Base-by-base conservation (phyloP, 2,888 invertebrate species). In the Encarsia formosa region DNA sequence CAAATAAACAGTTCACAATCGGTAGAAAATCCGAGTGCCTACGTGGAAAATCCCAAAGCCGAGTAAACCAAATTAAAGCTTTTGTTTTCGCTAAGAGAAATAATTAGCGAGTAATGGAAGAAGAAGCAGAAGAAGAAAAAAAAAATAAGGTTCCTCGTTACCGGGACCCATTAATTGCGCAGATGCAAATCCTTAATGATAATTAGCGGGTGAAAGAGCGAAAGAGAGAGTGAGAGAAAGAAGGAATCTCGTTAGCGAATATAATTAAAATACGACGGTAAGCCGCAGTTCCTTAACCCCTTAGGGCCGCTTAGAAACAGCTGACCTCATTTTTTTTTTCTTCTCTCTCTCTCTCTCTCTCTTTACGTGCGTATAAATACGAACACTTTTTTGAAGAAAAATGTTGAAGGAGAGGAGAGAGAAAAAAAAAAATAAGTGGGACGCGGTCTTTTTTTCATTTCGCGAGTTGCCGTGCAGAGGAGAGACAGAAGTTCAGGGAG, bases 321-420 rank as follows among this genome's bases (percentile, higher is more conserved):
- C 38, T 44, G 44, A 38, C 52, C 52, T 37, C 48, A 37, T 52
- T 53, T 53, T 52, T 52, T 49, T 18, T 18, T 26, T 29, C 19
- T 15, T 35, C 44, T 6, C 13, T 46, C 5, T 31, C 23, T 18
- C 29, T 41, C 29, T 4, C 29, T 20, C 29, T 29, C 29, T 16
- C 29, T 41, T 29, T 19, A 1, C 18, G n/a, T n/a, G n/a, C n/a
- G n/a, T n/a, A n/a, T n/a, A n/a, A n/a, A n/a, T n/a, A n/a, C n/a
- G n/a, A n/a, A n/a, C n/a, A n/a, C n/a, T n/a, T n/a, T n/a, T n/a
- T n/a, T n/a, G n/a, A n/a, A n/a, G n/a, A n/a, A n/a, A n/a, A n/a
- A n/a, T n/a, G n/a, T n/a, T n/a, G n/a, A n/a, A n/a, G n/a, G n/a
- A n/a, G n/a, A n/a, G n/a, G n/a, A n/a, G n/a, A n/a, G n/a, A n/a